Conservation (phyloP, 2,113 vertebrate species). For the Cyanocitta stelleri region DNA sequence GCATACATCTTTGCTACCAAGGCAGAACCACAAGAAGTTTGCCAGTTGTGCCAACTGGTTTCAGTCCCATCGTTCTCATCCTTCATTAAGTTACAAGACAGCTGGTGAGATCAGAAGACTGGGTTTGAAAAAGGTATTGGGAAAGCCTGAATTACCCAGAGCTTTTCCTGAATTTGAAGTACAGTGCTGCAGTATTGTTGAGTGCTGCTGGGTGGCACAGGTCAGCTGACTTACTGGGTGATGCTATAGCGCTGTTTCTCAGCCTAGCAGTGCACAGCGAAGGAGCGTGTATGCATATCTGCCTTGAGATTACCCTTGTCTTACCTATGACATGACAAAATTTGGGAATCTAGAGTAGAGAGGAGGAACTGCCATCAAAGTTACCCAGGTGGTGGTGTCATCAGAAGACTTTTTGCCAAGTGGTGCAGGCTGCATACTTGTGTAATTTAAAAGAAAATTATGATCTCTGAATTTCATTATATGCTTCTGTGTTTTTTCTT, state of each 20-base stretch:
- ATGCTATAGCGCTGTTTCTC: not conserved
- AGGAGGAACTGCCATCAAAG: not conserved
- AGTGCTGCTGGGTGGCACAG: accelerated
- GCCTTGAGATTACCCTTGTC: not conserved
- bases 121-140: not conserved
- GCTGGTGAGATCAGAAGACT: not conserved
- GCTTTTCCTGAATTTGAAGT: not conserved
- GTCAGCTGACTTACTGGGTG: not conserved
- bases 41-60: not conserved
- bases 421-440: not conserved
- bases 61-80: not conserved
- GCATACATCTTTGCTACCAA: not conserved
- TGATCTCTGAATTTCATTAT: not conserved
- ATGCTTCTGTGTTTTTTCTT: not conserved
- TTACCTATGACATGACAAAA: not conserved
- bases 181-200: not conserved
- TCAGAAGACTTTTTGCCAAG: not conserved
- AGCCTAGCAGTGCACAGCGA: not conserved
- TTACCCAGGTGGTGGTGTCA: not conserved
- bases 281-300: not conserved
- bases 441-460: not conserved
- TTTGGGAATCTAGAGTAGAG: not conserved
- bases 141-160: not conserved
- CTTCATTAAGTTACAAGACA: not conserved
- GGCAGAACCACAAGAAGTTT: not conserved